Conservation (phyloP, 2,888 invertebrate genomes). For the Troides helena region DNA sequence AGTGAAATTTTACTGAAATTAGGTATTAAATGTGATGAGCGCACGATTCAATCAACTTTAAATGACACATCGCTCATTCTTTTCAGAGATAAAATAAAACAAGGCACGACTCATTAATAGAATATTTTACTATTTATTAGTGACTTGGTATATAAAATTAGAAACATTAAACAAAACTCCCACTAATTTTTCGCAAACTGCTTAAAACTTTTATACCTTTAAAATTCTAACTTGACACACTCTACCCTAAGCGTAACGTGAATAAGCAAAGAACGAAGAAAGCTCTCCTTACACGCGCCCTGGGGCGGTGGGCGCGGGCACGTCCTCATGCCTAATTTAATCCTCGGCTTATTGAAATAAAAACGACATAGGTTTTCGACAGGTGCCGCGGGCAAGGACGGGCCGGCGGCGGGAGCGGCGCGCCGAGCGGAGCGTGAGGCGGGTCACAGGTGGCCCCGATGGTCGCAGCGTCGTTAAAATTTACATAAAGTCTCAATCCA, state of each 20-base stretch:
- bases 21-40: too few relatives aligned
- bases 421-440: conserved; percentile 51
- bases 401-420: conserved; percentile 51
- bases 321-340: conserved; percentile 77
- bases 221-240: conserved; percentile 21
- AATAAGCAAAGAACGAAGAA: conserved; percentile 49
- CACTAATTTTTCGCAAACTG: not conserved
- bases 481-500: conserved; percentile 81
- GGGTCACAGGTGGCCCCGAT: conserved; percentile 78
- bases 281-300: conserved; percentile 42
- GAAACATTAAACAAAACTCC: too few relatives aligned
- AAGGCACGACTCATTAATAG: too few relatives aligned
- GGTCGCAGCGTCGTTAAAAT: conserved; percentile 81
- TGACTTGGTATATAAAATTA: too few relatives aligned
- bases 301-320: conserved; percentile 48
- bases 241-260: conserved; percentile 27
- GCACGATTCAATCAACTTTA: too few relatives aligned
- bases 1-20: too few relatives aligned
- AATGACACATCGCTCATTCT: too few relatives aligned
- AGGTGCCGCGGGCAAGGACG: conserved; percentile 64
- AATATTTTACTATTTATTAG: too few relatives aligned
- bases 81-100: too few relatives aligned
- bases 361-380: conserved; percentile 80
- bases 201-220: conserved; percentile 1
- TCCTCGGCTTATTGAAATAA: conserved; percentile 79